A percentile compares a stretch with the other conserved stretches of the same genome.
phyloP scores from a whole-genome alignment of 2,797 vertebrate species.

The Pseudochirops corinnae region DNA sequence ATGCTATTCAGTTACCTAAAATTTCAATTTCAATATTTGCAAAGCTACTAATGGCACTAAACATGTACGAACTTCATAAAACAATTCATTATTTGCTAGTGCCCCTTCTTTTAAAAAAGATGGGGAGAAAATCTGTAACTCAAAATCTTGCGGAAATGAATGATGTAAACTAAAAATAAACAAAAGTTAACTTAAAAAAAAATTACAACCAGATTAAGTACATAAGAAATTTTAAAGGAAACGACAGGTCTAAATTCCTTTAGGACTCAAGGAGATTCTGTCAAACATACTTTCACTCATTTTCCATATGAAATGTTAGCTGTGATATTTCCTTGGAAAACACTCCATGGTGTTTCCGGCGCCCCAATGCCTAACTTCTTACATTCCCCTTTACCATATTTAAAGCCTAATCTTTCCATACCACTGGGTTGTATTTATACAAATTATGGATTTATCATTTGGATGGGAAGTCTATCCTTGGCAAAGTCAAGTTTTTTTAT shows the following conservation, averaged over 20 bases:
- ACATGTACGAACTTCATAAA: background rate
- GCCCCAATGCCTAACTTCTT: background rate
- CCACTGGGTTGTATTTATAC: background rate
- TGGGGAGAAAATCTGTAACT: no score
- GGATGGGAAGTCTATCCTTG: background rate
- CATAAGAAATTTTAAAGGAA: background rate
- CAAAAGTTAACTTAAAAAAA: no score
- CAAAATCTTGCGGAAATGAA: no score
- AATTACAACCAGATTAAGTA: background rate
- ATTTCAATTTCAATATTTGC: conserved; percentile 28
- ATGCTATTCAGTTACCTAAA: background rate
- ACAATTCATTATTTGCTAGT: background rate
- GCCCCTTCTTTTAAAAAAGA: background rate
- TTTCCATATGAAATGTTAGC: background rate
- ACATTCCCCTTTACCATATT: background rate
- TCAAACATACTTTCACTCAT: background rate
- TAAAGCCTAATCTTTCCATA: background rate
- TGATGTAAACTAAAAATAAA: no score
- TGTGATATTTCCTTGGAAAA: background rate
- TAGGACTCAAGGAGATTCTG: background rate
- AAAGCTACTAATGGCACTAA: conserved; percentile 1
- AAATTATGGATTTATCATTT: background rate
- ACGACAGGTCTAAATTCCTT: background rate
- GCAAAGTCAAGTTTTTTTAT: background rate
- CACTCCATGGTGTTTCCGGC: background rate